Base-by-base conservation (phyloP, 1,140 invertebrate species). In the Drosophila persimilis region DNA sequence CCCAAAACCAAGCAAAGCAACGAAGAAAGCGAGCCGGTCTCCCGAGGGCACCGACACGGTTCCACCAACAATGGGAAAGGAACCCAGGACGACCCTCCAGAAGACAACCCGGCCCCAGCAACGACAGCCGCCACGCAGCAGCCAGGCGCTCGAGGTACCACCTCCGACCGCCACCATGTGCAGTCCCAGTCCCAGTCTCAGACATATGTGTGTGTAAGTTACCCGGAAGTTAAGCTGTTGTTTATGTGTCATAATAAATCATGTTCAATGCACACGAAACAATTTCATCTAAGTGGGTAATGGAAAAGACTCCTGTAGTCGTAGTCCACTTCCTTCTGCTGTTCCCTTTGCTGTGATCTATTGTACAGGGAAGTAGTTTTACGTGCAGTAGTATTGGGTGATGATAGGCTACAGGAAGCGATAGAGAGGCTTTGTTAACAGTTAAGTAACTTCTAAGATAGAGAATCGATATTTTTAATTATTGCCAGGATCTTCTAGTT, bases 201-300 rank as follows among this genome's bases (percentile, higher is more conserved):
- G 46, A 29, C 63, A 48, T 71, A 52, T 55, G 59, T 75, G 71
- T 46, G 59, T 75, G 71, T 46, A 75, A 73, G 77, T 73, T 77
- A 70, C 50, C 61, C 70, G 85, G 86, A 90, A 89, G 86, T 90
- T 89, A 90, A 86, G 77, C 85, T 81, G 65, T 89, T 89, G 85
- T 89, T 89, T 81, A 90, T 89, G 80, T 90, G 85, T 89, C 77
- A 80, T 70, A 84, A 85, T 89, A 89, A 89, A 89, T 89, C 85
- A 89, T 89, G 86, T 85, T 73, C 86, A 85, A 73, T 89, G 80
- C 74, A 86, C 75, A 73, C 69, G 85, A 81, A 88, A 85, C 83
- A 85, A 86, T 77, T 88, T 48, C 73, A 58, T 45, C 57, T 78
- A 84, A 85, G 76, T 85, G 67, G 77, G 74, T 85, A 85, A 83